Evolutionary conservation across 2,113 vertebrate species (phyloP).

Genomic region (Syrrhaptes paradoxus): DNA sequence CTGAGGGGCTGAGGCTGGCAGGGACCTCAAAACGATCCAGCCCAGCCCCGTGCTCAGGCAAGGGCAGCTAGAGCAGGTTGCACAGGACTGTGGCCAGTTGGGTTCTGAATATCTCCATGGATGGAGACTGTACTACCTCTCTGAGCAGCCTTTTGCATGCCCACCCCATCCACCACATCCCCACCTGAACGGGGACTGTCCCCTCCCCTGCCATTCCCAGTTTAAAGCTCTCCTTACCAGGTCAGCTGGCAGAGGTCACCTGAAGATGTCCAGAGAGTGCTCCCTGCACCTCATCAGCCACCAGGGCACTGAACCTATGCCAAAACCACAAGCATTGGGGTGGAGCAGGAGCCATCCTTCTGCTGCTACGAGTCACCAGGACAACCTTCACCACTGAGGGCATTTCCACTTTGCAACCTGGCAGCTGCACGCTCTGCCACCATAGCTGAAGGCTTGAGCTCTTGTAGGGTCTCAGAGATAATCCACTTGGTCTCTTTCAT

Average conservation of each 20-base stretch:
- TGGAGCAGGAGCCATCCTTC: background rate
- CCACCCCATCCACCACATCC: background rate
- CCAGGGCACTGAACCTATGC: background rate
- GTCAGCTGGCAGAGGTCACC: background rate
- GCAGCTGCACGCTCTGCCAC: accelerated
- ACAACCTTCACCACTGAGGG: background rate
- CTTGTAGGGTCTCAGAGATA: background rate
- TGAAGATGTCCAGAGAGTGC: background rate
- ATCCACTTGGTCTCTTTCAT: background rate
- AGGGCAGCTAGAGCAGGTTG: background rate
- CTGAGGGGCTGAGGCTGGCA: background rate
- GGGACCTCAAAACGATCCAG: background rate
- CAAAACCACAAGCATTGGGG: background rate
- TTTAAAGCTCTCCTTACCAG: background rate
- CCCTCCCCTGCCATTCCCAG: background rate
- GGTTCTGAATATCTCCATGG: too few species aligned
- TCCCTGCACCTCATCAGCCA: accelerated
- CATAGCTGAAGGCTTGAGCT: background rate
- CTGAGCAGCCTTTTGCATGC: background rate
- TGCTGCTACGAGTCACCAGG: background rate
- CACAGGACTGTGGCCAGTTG: too few species aligned
- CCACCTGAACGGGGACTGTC: accelerated
- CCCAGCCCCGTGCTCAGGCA: background rate
- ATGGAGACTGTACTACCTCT: too few species aligned
- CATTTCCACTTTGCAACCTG: background rate